Conservation (phyloP, 2,888 invertebrate species). For the Brassicogethes aeneus region DNA sequence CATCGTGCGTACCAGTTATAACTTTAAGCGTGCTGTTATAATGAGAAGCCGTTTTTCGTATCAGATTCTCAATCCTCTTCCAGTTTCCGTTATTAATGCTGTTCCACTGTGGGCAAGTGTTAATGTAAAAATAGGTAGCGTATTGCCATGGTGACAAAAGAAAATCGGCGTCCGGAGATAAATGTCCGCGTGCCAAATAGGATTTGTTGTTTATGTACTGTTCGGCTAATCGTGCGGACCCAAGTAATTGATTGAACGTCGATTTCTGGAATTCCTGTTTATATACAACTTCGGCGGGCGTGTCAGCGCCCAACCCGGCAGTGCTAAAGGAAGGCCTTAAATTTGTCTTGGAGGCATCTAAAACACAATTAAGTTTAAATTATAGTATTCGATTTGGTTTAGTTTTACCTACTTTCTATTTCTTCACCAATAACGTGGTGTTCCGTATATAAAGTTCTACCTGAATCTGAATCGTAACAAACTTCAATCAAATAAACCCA, state of each 20-base stretch:
- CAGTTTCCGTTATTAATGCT: conserved; percentile 45
- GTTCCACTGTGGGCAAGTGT: conserved; percentile 46
- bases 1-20: conserved; percentile 40
- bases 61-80: conserved; percentile 40
- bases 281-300: conserved; percentile 27
- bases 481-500: too few relatives aligned
- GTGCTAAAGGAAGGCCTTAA: conserved; percentile 33
- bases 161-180: conserved; percentile 47
- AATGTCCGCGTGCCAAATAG: conserved; percentile 43
- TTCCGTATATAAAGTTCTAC: too few relatives aligned
- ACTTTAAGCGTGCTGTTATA: conserved; percentile 35
- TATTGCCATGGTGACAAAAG: conserved; percentile 41
- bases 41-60: conserved; percentile 35
- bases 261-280: conserved; percentile 31
- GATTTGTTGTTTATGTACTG: conserved; percentile 31
- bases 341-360: conserved; percentile 27
- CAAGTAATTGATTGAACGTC: conserved; percentile 32
- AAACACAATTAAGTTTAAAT: conserved; percentile 10
- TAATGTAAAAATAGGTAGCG: conserved; percentile 45
- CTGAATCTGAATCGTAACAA: too few relatives aligned
- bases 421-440: too few relatives aligned
- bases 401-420: too few relatives aligned
- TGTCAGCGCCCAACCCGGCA: conserved; percentile 27
- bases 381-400: too few relatives aligned
- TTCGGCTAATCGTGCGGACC: conserved; percentile 25